Conservation (phyloP, 2,113 vertebrate genomes). For the Numida meleagris region DNA sequence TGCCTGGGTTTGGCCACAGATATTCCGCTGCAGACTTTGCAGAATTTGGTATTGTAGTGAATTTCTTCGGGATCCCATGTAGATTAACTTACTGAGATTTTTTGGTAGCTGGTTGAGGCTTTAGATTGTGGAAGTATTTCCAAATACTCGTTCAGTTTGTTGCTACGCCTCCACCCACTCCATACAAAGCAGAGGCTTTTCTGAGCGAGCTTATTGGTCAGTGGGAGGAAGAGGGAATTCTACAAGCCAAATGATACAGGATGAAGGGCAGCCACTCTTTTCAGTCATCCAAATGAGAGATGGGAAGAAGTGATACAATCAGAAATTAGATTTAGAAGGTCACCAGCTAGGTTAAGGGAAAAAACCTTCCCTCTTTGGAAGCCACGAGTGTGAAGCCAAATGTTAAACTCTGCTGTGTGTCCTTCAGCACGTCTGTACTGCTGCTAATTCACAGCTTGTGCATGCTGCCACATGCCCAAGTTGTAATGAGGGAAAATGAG, state of each 20-base stretch:
- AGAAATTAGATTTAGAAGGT: not conserved
- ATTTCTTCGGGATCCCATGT: no score
- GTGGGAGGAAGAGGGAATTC: not conserved
- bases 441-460: not conserved
- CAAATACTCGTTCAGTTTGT: not conserved
- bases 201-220: not conserved
- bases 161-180: not conserved
- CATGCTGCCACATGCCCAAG: not conserved
- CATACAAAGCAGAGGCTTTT: not conserved
- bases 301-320: not conserved
- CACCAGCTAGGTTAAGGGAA: not conserved
- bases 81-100: no score
- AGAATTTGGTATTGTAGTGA: no score
- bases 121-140: not conserved
- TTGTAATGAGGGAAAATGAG: not conserved
- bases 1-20: no score
- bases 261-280: not conserved
- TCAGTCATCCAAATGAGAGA: not conserved
- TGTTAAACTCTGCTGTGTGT: rapidly evolving
- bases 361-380: not conserved
- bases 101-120: not conserved
- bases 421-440: not conserved
- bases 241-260: not conserved
- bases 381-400: not conserved
- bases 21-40: no score